Conservation (phyloP, 2,113 vertebrate genomes). For the Craseonycteris thonglongyai region DNA sequence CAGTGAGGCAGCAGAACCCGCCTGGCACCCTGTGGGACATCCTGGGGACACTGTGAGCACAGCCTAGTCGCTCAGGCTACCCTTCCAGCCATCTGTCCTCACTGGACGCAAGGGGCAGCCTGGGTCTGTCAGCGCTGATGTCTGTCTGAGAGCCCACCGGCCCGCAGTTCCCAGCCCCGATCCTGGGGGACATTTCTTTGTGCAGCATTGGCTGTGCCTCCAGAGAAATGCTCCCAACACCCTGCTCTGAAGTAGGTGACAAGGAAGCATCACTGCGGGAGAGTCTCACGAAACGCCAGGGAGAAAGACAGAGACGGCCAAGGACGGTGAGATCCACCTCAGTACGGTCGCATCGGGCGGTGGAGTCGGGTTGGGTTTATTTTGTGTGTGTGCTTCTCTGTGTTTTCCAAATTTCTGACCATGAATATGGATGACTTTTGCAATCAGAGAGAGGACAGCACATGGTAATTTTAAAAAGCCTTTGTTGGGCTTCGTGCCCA, state of each 20-base stretch:
- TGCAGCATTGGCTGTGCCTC: not conserved
- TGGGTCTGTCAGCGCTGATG: not conserved
- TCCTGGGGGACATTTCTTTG: not conserved
- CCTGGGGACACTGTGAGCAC: not conserved
- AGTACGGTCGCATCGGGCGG: slow-evolving; percentile 23
- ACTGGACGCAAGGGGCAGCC: not conserved
- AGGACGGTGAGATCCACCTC: not conserved
- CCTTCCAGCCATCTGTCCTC: not conserved
- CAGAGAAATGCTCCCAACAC: not conserved
- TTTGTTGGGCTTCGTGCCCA: slow-evolving; percentile 60
- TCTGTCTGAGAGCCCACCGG: not conserved
- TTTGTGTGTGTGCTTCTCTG: slow-evolving; percentile 63
- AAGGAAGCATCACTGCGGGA: not conserved
- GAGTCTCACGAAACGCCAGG: slow-evolving; percentile 2
- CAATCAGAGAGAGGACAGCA: slow-evolving; percentile 71
- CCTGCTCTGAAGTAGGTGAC: not conserved
- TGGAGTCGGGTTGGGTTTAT: slow-evolving; percentile 63
- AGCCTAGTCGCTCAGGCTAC: not conserved
- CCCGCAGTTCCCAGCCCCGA: not conserved
- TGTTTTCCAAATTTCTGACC: slow-evolving; percentile 61
- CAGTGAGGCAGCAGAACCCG: not conserved
- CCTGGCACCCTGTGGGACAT: not conserved
- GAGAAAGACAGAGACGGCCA: not conserved
- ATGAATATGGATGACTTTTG: slow-evolving; percentile 74
- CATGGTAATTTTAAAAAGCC: slow-evolving; percentile 66